phyloP scores from a whole-genome alignment of 2,113 vertebrate species.

The Apodemus speciosus region DNA sequence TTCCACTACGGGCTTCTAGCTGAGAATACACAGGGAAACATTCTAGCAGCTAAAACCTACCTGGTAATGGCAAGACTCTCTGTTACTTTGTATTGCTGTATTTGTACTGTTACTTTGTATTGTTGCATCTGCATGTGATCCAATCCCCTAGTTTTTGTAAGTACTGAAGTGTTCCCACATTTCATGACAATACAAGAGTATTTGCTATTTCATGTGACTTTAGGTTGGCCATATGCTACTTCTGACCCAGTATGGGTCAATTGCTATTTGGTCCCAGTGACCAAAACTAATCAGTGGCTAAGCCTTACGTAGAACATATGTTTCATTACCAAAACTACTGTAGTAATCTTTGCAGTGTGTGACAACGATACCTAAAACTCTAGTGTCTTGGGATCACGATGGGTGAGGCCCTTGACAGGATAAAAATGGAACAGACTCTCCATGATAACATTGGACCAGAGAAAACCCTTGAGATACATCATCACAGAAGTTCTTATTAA shows the following conservation, averaged over 20 bases:
- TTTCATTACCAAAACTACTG: neutral
- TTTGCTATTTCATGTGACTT: neutral
- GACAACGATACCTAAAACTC: neutral
- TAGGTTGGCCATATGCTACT: neutral
- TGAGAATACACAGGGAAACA: neutral
- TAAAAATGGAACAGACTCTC: neutral
- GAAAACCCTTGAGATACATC: neutral
- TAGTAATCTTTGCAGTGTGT: neutral
- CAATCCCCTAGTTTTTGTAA: neutral
- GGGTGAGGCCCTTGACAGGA: neutral
- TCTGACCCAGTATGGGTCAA: neutral
- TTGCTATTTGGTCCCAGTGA: neutral
- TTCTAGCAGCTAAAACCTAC: neutral
- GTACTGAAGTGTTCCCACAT: neutral
- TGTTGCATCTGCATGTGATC: neutral
- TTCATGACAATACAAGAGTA: neutral
- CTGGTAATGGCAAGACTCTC: neutral
- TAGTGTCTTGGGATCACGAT: neutral
- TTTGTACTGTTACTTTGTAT: neutral
- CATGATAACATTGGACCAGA: neutral
- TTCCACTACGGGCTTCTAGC: neutral
- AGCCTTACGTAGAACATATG: neutral
- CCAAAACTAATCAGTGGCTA: neutral
- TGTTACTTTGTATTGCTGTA: neutral
- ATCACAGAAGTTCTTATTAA: neutral